Percentiles rank a stretch among this genome's conserved stretches.
phyloP scores from a whole-genome alignment of 1,140 invertebrate species.

The Drosophila fuyamai region DNA sequence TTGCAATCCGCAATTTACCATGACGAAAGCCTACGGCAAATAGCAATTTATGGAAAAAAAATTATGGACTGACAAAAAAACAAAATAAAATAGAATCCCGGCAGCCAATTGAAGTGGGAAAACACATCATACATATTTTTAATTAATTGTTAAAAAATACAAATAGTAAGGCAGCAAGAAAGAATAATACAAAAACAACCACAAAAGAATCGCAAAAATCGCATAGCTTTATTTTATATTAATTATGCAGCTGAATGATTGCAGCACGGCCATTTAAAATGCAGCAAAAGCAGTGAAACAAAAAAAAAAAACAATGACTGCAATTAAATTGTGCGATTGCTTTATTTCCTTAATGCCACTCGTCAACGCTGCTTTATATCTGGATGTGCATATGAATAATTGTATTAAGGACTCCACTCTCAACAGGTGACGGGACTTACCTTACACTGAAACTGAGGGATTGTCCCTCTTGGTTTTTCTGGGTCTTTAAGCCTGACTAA shows the following conservation, averaged over 20 bases:
- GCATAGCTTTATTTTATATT: conserved; percentile 77
- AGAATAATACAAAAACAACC: conserved; percentile 4
- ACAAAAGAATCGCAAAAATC: conserved; percentile 64
- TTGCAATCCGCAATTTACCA: conserved; percentile 41
- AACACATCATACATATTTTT: conserved; percentile 65
- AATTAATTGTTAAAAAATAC: conserved; percentile 72
- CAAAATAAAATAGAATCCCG: conserved; percentile 20
- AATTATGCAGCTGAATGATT: conserved; percentile 79
- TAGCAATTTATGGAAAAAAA: conserved; percentile 48
- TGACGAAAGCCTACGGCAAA: conserved; percentile 18
- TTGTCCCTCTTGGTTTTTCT: conserved; percentile 10
- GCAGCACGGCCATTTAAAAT: conserved; percentile 66
- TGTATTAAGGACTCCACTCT: conserved; percentile 24
- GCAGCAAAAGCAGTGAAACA: conserved; percentile 23
- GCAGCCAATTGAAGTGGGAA: conserved; percentile 54
- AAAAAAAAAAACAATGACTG: conserved; percentile 44
- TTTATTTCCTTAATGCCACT: conserved; percentile 40
- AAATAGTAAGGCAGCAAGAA: conserved; percentile 22
- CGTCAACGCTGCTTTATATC: conserved; percentile 10
- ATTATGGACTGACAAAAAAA: conserved; percentile 18
- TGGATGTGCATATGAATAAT: conserved; percentile 37
- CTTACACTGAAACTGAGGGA: conserved; percentile 4
- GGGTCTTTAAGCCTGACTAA: conserved; percentile 35
- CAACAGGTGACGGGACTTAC: conserved; percentile 47
- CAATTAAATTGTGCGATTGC: conserved; percentile 38